Base-by-base conservation (phyloP, 2,888 invertebrate species). In the Tenodera sinensis region DNA sequence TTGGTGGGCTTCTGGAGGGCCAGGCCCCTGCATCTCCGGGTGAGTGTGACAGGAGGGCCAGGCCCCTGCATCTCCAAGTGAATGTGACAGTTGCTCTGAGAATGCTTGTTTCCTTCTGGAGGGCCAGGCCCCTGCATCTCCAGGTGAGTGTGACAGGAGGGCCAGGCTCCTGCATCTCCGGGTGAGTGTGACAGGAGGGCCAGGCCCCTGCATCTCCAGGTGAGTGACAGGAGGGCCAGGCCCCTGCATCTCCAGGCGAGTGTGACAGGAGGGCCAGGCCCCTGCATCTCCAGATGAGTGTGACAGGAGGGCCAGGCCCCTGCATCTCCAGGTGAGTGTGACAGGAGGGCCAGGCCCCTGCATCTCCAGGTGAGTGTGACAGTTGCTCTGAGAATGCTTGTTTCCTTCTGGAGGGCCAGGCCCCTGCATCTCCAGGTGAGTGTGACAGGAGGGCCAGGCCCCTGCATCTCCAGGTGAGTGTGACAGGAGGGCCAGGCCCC, bases 141-240 rank as follows among this genome's bases (percentile, higher is more conserved):
- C 34, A 34, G 8, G 3, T n/a, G n/a, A n/a, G n/a, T n/a, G n/a
- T n/a, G n/a, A n/a, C n/a, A n/a, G 2, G 89, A 71, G 25, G 89
- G 83, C 15, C 85, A 83, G 81, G 85, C 88, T 12, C 88, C 83
- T n/a, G 28, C 34, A 15, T 84, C 85, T 9, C 54, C 88, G 71
- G 90, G 90, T 83, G 83, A n/a, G n/a, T n/a, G n/a, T n/a, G n/a
- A n/a, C n/a, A n/a, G 2, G 89, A 71, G 25, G 89, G 83, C 15
- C 85, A 83, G 81, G 85, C 88, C 14, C 88, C 83, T n/a, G 28
- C 34, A 15, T 84, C 85, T 9, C 54, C 88, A 83, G 90, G 90
- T 83, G 83, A n/a, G n/a, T n/a, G n/a, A n/a, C n/a, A n/a, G 2
- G 89, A 71, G 25, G 89, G 83, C 15, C 85, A 83, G 81, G 85